Conservation (phyloP, 35 echinoderm and acorn worm species). For the Lytechinus variegatus region DNA sequence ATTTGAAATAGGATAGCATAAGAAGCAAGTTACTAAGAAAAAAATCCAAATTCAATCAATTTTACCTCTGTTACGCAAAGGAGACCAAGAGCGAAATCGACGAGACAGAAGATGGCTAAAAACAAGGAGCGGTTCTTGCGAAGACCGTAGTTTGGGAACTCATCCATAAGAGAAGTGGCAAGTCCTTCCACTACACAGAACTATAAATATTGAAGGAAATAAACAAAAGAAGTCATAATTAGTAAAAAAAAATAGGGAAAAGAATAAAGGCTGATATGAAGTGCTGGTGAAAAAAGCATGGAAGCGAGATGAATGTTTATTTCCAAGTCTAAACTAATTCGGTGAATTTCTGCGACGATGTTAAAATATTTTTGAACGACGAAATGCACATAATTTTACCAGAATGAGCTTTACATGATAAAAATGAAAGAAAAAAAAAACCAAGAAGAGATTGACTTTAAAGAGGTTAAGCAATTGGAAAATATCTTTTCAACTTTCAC, state of each 20-base stretch:
- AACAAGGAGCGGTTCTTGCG: slow-evolving; percentile 74
- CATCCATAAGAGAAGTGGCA: slow-evolving; percentile 86
- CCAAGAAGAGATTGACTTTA: too few relatives aligned
- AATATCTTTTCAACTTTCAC: too few relatives aligned
- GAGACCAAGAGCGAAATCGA: slow-evolving; percentile 77
- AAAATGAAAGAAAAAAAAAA: too few relatives aligned
- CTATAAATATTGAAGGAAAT: slow-evolving; percentile 46
- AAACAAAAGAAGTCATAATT: neutral
- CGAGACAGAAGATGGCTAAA: slow-evolving; percentile 58
- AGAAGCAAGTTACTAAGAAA: too few relatives aligned
- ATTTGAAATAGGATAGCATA: too few relatives aligned
- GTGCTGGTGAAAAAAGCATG: neutral
- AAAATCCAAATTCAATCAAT: too few relatives aligned
- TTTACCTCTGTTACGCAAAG: slow-evolving; percentile 93
- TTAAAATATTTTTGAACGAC: neutral
- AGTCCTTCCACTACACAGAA: slow-evolving; percentile 97
- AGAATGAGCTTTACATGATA: neutral
- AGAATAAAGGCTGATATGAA: neutral
- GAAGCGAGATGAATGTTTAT: neutral
- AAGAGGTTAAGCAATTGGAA: too few relatives aligned
- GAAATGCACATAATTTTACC: neutral
- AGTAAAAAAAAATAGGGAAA: neutral
- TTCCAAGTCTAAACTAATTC: neutral
- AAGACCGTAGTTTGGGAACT: slow-evolving; percentile 74
- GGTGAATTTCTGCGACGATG: neutral